Evolutionary conservation across 2,113 vertebrate genomes (phyloP).

Genomic region (Leptosomus discolor): DNA sequence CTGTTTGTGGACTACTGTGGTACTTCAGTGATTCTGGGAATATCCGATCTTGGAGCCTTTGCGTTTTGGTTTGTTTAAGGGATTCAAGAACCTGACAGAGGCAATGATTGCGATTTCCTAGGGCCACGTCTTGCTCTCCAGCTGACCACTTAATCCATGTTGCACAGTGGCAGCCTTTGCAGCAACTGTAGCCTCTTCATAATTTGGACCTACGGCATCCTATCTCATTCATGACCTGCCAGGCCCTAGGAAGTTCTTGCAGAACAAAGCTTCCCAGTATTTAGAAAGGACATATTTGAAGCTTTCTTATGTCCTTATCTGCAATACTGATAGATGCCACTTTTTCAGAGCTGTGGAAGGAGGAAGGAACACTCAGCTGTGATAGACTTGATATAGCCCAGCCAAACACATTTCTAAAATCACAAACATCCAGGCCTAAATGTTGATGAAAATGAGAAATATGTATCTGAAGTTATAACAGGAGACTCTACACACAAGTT

Average conservation of each 20-base stretch:
- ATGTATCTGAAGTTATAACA: not conserved
- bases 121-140: no score
- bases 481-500: not conserved
- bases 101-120: not conserved
- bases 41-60: not conserved
- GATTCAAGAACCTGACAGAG: not conserved
- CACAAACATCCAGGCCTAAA: not conserved
- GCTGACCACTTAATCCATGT: no score
- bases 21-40: not conserved
- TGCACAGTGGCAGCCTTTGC: not conserved
- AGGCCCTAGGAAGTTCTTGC: not conserved
- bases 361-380: not conserved
- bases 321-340: not conserved
- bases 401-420: not conserved
- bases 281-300: not conserved
- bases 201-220: not conserved
- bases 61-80: no score
- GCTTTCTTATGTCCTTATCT: not conserved
- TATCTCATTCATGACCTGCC: rapidly evolving
- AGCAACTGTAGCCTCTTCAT: not conserved
- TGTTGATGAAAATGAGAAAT: not conserved
- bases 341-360: not conserved
- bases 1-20: not conserved
- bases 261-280: not conserved
- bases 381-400: not conserved